A percentile compares a stretch with the other conserved stretches of the same genome.
Conservation (phyloP, 2,888 invertebrate genomes). For the Chloroclysta siterata region DNA sequence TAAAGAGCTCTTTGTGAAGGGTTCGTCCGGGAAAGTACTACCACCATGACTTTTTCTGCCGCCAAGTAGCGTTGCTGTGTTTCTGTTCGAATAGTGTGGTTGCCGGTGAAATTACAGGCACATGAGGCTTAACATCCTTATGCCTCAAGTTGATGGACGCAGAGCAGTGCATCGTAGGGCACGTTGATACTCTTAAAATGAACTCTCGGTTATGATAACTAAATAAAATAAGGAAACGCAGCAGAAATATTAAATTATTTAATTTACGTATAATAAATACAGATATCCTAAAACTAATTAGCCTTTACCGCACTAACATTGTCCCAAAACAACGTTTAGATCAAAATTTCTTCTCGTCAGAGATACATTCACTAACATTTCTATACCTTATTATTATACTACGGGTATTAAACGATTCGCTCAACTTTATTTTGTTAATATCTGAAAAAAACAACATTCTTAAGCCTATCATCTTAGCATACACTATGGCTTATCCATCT, state of each 20-base stretch:
- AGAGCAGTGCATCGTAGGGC: too few species aligned
- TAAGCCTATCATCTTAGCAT: not conserved
- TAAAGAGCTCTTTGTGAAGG: too few species aligned
- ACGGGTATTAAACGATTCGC: not conserved
- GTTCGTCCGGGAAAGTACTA: too few species aligned
- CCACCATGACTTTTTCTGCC: too few species aligned
- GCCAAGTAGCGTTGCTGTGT: too few species aligned
- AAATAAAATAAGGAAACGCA: not conserved
- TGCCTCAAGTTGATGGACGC: too few species aligned
- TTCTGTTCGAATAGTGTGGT: too few species aligned
- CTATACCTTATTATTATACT: not conserved
- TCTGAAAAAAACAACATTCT: not conserved
- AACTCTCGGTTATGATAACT: too few species aligned
- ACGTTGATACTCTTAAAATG: too few species aligned
- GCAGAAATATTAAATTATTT: conserved; percentile 22
- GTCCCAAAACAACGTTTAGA: conserved; percentile 20
- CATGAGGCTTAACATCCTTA: too few species aligned
- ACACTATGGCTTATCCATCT: not conserved
- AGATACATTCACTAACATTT: conserved; percentile 6
- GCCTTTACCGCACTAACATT: conserved; percentile 36
- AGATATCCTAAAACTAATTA: conserved; percentile 38
- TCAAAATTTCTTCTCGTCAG: conserved; percentile 15
- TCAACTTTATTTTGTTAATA: not conserved
- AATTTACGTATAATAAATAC: conserved; percentile 34
- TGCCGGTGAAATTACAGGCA: too few species aligned